Evolutionary conservation across 2,113 vertebrate genomes (phyloP).

Genomic region (Pandion haliaetus): DNA sequence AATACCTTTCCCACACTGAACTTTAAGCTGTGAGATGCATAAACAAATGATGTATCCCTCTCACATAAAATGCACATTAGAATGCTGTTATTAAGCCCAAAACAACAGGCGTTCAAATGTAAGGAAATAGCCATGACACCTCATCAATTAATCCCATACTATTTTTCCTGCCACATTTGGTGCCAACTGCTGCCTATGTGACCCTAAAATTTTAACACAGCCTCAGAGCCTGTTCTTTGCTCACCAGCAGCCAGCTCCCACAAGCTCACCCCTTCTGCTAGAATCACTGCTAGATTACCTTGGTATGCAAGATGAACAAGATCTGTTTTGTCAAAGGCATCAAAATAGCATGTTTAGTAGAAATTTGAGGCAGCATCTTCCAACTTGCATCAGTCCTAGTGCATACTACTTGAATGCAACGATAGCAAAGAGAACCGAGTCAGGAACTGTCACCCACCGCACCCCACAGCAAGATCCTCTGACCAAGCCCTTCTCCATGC

Average conservation of each 20-base stretch:
- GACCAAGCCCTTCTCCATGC: not conserved
- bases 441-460: not conserved
- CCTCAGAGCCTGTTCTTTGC: not conserved
- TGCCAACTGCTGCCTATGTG: not conserved
- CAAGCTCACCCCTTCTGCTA: not conserved
- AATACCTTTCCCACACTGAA: not conserved
- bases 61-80: not conserved
- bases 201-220: not conserved
- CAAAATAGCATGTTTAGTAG: not conserved
- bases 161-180: not conserved
- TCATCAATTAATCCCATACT: not conserved
- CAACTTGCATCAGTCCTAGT: not conserved
- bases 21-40: not conserved
- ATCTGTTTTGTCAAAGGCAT: not conserved
- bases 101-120: not conserved
- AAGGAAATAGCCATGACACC: not conserved
- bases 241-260: not conserved
- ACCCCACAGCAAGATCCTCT: fast-evolving
- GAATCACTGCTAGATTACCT: not conserved
- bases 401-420: not conserved
- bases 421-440: not conserved
- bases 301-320: not conserved
- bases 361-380: not conserved
- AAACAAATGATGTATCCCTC: not conserved
- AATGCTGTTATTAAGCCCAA: not conserved